Conservation (phyloP, 64 coral and sea anemone species). For the Astreopora myriophthalma region DNA sequence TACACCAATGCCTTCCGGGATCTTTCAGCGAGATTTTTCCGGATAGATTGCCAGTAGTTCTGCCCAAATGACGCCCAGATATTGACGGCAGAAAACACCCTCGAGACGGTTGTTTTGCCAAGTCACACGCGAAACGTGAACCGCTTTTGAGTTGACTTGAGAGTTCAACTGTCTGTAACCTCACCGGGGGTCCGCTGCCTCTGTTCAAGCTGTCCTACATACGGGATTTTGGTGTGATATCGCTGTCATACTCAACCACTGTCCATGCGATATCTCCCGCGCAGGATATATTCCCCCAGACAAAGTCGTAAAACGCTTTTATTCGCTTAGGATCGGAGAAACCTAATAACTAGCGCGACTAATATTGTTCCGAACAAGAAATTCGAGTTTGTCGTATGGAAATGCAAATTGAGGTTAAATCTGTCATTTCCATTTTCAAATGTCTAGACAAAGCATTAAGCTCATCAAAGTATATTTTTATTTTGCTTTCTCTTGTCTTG, state of each 20-base stretch:
- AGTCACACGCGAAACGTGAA: conserved; percentile 13
- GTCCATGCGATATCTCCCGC: not conserved
- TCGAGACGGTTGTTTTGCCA: not conserved
- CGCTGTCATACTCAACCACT: not conserved
- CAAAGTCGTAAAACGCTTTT: not conserved
- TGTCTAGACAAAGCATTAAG: conserved; percentile 18
- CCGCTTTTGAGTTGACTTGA: not conserved
- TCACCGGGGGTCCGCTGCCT: not conserved
- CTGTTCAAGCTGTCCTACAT: not conserved
- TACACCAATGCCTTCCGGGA: not conserved
- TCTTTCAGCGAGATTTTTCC: not conserved
- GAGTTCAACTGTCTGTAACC: not conserved
- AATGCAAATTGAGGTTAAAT: not conserved
- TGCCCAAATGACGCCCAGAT: not conserved
- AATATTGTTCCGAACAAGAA: not conserved
- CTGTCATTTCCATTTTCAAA: conserved; percentile 11
- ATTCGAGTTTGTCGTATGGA: not conserved
- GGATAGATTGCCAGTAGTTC: not conserved
- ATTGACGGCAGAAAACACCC: not conserved
- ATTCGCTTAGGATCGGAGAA: not conserved
- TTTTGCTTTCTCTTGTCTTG: not conserved
- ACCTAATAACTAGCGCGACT: not conserved
- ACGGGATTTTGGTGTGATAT: not conserved
- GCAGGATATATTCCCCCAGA: not conserved
- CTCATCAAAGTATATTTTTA: not conserved